A percentile compares a stretch with the other conserved stretches of the same genome.
Evolutionary conservation across 2,888 invertebrate genomes (phyloP).

Genomic region (Lithophane ornitopus): DNA sequence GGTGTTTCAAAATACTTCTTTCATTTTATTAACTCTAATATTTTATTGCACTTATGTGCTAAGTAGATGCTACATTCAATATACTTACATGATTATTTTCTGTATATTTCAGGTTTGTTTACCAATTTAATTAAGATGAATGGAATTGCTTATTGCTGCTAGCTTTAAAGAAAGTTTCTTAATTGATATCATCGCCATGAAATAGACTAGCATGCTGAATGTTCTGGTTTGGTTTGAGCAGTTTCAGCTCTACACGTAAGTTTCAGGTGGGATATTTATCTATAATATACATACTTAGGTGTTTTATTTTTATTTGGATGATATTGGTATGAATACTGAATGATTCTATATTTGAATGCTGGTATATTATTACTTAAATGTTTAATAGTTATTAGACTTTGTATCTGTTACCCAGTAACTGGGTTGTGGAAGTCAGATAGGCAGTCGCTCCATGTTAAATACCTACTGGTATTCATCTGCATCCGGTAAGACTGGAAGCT

Average conservation of each 20-base stretch:
- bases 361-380: background rate
- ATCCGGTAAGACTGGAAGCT: too few species aligned
- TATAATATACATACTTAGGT: background rate
- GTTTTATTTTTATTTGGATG: background rate
- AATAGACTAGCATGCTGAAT: background rate
- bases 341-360: background rate
- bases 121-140: background rate
- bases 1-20: background rate
- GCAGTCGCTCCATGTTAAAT: too few species aligned
- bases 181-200: background rate
- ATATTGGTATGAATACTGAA: background rate
- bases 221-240: background rate
- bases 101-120: constrained; percentile 14
- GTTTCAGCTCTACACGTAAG: background rate
- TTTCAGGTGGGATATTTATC: background rate
- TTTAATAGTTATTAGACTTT: background rate
- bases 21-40: background rate
- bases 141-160: background rate
- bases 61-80: background rate
- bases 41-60: background rate
- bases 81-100: background rate
- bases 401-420: background rate
- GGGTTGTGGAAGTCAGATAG: too few species aligned
- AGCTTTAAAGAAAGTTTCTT: background rate
- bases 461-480: too few species aligned